Evolutionary conservation across 2,797 vertebrate species (phyloP), one percentile per base, ranked within the genome.

Genomic region (Pitangus sulphuratus): DNA sequence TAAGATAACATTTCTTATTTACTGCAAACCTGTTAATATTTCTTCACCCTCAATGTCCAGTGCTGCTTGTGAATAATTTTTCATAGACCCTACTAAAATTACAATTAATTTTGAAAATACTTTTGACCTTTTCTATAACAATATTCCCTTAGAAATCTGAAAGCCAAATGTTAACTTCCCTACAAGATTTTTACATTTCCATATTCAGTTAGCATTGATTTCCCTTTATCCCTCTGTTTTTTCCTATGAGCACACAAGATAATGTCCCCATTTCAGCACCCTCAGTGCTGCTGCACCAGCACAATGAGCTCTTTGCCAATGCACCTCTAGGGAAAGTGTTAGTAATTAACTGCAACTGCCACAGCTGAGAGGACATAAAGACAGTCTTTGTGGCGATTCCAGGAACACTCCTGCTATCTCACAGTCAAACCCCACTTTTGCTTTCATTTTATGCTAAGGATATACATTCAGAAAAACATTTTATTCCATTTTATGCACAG

Each of bases 281-380:
- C 26, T 66, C 56, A 53, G 3, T 13, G 58, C 57, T 78, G 79
- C 78, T 64, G 37, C 57, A 50, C 33, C 57, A 65, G 70, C 58
- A 60, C 48, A 78, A 22, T 8, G 14, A 77, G 16, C 9, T 48
- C 31, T 77, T 71, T 68, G 76, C 82, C 87, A 78, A 26, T 30
- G 47, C 71, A 75, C 82, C 75, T 61, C 91, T 53, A 44, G 87
- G 71, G 39, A 95, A 80, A 92, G 30, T 15, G 7, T 28, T 37
- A 64, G 87, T n/a, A 93, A 95, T 85, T 86, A 93, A 87, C 53
- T 77, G 57, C 89, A 71, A 40, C 42, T 75, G 60, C 76, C 72
- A 89, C 69, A 84, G 87, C 84, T 68, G 56, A 95, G 37, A 71
- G 75, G 75, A 66, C 71, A 91, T 68, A 85, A 71, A 82, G 21